A percentile compares a stretch with the other conserved stretches of the same genome.
phyloP scores from a whole-genome alignment of 23 tunicate species.

The Clavelina lepadiformis region DNA sequence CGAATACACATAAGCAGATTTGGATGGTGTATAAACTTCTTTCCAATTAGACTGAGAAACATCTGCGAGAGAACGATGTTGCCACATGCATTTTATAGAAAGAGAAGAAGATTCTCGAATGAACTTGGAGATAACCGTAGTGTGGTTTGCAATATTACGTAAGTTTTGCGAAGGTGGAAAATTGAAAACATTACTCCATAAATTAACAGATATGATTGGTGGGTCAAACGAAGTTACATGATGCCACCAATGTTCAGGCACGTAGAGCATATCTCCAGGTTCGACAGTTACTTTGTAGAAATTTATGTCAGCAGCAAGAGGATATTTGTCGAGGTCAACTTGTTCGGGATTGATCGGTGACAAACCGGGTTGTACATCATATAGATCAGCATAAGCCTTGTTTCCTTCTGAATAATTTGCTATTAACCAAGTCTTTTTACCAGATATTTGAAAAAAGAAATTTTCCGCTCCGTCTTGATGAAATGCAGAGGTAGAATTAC shows the following conservation, averaged over 20 bases:
- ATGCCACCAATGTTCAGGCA: conserved; percentile 37
- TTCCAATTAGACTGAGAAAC: too few relatives aligned
- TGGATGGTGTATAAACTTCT: too few relatives aligned
- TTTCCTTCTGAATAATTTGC: conserved; percentile 16
- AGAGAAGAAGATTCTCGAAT: too few relatives aligned
- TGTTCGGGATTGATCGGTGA: conserved; percentile 25
- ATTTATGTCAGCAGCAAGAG: conserved; percentile 7
- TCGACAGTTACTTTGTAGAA: conserved; percentile 9
- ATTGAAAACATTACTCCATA: conserved; percentile 14
- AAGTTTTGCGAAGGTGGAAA: too few relatives aligned
- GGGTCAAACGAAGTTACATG: conserved; percentile 7
- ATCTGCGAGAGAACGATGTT: too few relatives aligned
- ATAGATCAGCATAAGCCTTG: conserved; percentile 22
- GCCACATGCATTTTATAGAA: too few relatives aligned
- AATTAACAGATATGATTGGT: conserved; percentile 21
- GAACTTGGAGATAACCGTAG: too few relatives aligned
- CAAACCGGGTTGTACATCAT: conserved; percentile 12
- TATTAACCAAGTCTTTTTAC: conserved; percentile 15
- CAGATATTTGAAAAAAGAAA: conserved; percentile 12
- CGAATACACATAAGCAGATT: too few relatives aligned
- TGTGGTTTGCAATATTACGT: too few relatives aligned
- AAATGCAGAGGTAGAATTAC: conserved; percentile 22
- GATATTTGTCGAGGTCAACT: conserved; percentile 12
- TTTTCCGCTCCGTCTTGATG: conserved; percentile 36
- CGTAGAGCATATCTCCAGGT: conserved; percentile 27